Evolutionary conservation across 2,888 invertebrate species (phyloP).

Genomic region (Yponomeuta evonymella): DNA sequence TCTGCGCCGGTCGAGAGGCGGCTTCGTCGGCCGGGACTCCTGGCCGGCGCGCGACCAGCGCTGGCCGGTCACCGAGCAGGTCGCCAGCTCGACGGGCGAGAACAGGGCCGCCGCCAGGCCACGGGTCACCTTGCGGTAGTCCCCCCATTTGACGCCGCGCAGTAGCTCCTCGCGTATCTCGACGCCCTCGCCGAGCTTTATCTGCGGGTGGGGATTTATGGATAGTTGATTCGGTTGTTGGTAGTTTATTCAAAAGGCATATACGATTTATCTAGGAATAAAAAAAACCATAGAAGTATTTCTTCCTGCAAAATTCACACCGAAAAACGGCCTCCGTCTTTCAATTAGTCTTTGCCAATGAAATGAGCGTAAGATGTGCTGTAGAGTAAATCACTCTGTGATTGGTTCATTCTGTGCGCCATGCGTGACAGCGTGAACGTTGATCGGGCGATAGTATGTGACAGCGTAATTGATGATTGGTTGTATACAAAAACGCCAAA

Average conservation of each 20-base stretch:
- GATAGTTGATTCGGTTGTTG: not conserved
- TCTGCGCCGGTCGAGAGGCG: constrained; percentile 82
- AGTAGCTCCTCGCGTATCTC: constrained; percentile 83
- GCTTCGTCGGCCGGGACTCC: constrained; percentile 84
- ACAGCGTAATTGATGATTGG: too few relatives aligned
- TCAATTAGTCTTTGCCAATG: too few relatives aligned
- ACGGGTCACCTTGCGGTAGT: constrained; percentile 83
- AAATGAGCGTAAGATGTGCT: too few relatives aligned
- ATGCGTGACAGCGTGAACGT: too few relatives aligned
- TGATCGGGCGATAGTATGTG: too few relatives aligned
- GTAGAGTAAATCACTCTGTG: too few relatives aligned
- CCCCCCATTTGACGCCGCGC: constrained; percentile 84
- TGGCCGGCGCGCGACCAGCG: constrained; percentile 84
- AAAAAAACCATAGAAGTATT: too few relatives aligned
- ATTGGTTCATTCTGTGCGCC: too few relatives aligned
- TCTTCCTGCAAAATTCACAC: too few relatives aligned
- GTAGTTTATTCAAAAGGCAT: not conserved
- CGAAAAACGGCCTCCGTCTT: too few relatives aligned
- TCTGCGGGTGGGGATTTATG: constrained; percentile 51
- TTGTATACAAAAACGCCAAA: too few relatives aligned
- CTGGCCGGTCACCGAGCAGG: constrained; percentile 85
- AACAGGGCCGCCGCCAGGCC: constrained; percentile 84
- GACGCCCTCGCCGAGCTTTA: constrained; percentile 83
- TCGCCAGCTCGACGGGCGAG: constrained; percentile 83
- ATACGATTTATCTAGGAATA: too few relatives aligned